Conservation (phyloP, 2,797 vertebrate species). For the Crax fasciolata region DNA sequence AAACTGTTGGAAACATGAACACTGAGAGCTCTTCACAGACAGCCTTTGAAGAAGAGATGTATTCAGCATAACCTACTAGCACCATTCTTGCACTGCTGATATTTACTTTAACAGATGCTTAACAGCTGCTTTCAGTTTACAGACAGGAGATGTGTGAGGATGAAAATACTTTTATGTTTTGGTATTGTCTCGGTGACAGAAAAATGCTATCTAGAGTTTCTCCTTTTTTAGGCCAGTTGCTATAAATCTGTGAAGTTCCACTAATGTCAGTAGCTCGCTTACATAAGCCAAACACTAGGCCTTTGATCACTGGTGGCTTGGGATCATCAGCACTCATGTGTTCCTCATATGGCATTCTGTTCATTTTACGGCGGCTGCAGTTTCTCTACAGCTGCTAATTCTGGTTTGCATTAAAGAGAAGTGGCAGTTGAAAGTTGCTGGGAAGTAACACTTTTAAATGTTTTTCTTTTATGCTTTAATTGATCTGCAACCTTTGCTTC, state of each 20-base stretch:
- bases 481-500: background rate
- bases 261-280: accelerated
- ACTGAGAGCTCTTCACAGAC: background rate
- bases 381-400: background rate
- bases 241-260: background rate
- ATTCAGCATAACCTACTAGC: background rate
- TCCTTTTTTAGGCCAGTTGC: background rate
- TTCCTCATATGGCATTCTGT: background rate
- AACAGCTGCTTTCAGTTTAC: background rate
- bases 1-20: background rate
- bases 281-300: background rate
- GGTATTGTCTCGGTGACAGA: background rate
- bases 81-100: background rate
- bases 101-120: background rate
- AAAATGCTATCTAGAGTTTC: background rate
- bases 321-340: background rate
- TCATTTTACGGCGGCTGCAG: background rate
- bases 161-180: background rate
- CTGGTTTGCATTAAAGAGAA: background rate
- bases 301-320: background rate
- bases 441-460: background rate
- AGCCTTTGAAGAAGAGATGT: background rate
- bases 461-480: background rate
- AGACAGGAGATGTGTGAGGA: background rate
- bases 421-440: background rate